Evolutionary conservation across 2,797 vertebrate species (phyloP).

Genomic region (Periparus ater): DNA sequence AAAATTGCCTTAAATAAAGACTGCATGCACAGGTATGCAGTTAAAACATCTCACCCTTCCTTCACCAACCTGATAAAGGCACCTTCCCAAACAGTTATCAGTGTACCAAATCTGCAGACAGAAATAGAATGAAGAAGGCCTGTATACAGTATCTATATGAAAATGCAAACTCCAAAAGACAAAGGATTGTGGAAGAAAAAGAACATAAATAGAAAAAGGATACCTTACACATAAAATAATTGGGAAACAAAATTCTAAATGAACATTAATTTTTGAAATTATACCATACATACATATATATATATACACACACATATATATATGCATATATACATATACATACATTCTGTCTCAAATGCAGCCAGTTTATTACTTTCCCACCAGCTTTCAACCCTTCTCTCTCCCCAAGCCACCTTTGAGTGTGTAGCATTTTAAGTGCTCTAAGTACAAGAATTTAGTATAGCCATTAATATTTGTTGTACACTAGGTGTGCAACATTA

Average conservation of each 20-base stretch:
- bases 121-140: neutral
- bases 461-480: neutral
- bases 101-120: neutral
- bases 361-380: accelerated
- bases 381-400: neutral
- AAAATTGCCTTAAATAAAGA: neutral
- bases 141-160: neutral
- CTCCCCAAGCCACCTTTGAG: neutral
- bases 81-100: neutral
- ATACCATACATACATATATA: too few species aligned
- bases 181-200: neutral
- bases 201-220: neutral
- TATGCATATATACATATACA: too few species aligned
- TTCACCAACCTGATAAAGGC: neutral
- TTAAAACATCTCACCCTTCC: neutral
- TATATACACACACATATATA: too few species aligned
- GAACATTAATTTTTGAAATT: neutral
- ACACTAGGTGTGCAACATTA: neutral
- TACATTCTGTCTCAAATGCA: neutral
- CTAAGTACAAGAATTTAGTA: neutral
- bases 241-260: neutral
- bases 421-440: neutral
- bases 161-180: neutral
- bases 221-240: neutral
- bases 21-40: neutral